phyloP scores from a whole-genome alignment of 2,113 vertebrate genomes.

The Ranitomeya imitator region DNA sequence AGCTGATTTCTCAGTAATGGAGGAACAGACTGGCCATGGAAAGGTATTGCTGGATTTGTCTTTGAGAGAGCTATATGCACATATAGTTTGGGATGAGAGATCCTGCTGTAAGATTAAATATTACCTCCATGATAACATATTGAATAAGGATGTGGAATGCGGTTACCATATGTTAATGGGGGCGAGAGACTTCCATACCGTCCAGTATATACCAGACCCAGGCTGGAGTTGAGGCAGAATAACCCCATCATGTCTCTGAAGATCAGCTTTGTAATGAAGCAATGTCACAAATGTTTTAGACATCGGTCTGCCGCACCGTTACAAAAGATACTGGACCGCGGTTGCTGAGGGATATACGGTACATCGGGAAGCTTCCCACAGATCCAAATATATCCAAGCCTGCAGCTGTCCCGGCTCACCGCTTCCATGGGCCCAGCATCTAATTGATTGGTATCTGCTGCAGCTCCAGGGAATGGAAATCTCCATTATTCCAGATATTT shows the following conservation, averaged over 20 bases:
- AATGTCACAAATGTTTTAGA: not conserved
- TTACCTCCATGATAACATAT: too few relatives aligned
- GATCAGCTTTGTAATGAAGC: conserved; percentile 3
- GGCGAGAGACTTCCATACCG: not conserved
- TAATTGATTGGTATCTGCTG: conserved; percentile 31
- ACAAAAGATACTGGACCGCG: not conserved
- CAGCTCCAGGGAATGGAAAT: conserved; percentile 38
- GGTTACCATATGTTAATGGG: not conserved
- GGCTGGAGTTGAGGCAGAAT: not conserved
- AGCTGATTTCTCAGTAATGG: too few relatives aligned
- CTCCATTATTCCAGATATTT: conserved; percentile 11
- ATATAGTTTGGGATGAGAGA: too few relatives aligned
- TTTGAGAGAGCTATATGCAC: too few relatives aligned
- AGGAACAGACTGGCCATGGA: too few relatives aligned
- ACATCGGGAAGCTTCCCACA: conserved; percentile 1
- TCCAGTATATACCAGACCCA: not conserved
- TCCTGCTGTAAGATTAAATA: too few relatives aligned
- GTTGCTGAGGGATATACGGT: not conserved
- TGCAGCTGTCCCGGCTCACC: conserved; percentile 25
- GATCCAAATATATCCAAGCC: not conserved
- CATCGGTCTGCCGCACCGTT: not conserved
- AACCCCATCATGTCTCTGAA: not conserved
- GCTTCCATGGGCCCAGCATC: not conserved
- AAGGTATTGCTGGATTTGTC: too few relatives aligned
- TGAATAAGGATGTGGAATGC: not conserved